phyloP scores from a whole-genome alignment of 2,888 invertebrate genomes.

The Sesamia inferens region DNA sequence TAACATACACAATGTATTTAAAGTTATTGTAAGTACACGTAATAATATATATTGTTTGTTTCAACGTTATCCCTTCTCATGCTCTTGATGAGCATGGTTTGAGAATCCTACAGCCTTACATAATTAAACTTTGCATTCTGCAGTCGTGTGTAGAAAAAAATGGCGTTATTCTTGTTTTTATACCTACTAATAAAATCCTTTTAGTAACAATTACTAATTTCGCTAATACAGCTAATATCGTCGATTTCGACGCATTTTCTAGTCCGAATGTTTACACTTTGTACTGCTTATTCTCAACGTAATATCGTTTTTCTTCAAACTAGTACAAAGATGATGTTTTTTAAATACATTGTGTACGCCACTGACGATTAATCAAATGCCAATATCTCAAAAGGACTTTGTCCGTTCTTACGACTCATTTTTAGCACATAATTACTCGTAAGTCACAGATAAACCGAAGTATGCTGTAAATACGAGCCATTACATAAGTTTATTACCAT shows the following conservation, averaged over 20 bases:
- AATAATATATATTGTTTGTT: slow-evolving; percentile 4
- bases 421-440: background rate
- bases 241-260: slow-evolving; percentile 8
- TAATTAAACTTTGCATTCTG: background rate
- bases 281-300: background rate
- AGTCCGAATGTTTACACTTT: slow-evolving; percentile 14
- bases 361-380: background rate
- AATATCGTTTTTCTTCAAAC: slow-evolving; percentile 4
- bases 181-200: background rate
- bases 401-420: background rate
- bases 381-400: background rate
- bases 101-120: background rate
- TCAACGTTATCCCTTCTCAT: slow-evolving; percentile 2
- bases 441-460: slow-evolving; percentile 10
- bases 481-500: slow-evolving; percentile 21
- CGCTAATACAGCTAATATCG: no score
- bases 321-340: slow-evolving; percentile 4
- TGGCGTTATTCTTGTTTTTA: background rate
- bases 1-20: slow-evolving; percentile 30
- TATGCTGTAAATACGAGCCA: slow-evolving; percentile 17
- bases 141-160: background rate
- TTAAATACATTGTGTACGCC: slow-evolving; percentile 1
- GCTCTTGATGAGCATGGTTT: background rate
- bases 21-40: slow-evolving; percentile 27
- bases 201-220: background rate